Percentiles rank a stretch among this genome's conserved stretches.
Conservation (phyloP, 92 coral and sea anemone species). For the Epizoanthus ramosus region DNA sequence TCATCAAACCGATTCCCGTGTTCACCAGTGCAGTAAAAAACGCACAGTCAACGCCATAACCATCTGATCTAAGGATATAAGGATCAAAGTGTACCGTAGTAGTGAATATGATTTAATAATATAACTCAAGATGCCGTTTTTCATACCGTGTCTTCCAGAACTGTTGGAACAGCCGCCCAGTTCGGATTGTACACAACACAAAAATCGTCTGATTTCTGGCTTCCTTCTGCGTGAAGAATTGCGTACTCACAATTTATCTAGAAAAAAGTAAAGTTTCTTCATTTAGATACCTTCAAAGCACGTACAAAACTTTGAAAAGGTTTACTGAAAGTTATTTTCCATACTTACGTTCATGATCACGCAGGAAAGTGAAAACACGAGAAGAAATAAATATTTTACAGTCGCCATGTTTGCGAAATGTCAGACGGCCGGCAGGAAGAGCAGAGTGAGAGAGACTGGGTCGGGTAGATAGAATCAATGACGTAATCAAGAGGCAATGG, state of each 20-base stretch:
- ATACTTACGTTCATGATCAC: constrained; percentile 27
- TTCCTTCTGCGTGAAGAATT: constrained; percentile 61
- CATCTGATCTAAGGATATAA: no score
- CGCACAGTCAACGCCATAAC: no score
- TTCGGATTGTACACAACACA: constrained; percentile 76
- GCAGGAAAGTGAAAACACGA: constrained; percentile 7
- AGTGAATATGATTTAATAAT: background rate
- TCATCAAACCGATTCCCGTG: no score
- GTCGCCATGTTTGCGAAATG: constrained; percentile 27
- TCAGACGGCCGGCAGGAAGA: background rate
- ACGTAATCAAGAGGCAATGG: background rate
- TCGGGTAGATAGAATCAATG: background rate
- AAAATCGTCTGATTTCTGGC: constrained; percentile 55
- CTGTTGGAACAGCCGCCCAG: constrained; percentile 72
- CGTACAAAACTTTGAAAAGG: background rate
- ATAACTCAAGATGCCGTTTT: background rate
- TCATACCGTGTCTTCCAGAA: constrained; percentile 81
- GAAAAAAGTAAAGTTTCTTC: background rate
- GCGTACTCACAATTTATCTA: constrained; percentile 40
- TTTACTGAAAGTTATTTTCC: background rate
- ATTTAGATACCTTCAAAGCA: background rate
- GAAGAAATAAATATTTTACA: background rate
- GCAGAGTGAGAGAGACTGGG: constrained; percentile 15
- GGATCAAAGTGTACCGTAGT: no score
- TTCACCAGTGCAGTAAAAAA: no score